Percentiles rank a stretch among this genome's conserved stretches.
Conservation (phyloP, 2,113 vertebrate species). For the Heteronetta atricapilla region DNA sequence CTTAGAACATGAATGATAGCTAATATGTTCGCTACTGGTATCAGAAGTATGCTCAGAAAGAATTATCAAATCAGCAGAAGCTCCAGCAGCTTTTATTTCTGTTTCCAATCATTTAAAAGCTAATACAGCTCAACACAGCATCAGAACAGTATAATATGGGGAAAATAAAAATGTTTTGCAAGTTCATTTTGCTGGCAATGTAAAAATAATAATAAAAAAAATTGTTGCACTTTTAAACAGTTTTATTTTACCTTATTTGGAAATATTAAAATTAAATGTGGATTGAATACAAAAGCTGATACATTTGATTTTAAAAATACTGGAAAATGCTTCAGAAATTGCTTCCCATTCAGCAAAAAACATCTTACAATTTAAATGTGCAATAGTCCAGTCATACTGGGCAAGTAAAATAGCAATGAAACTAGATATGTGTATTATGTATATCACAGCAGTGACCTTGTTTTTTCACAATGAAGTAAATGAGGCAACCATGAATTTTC, state of each 20-base stretch:
- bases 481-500: background rate
- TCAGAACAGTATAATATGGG: background rate
- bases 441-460: background rate
- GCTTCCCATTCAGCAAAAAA: accelerated
- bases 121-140: background rate
- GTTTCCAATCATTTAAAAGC: background rate
- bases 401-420: background rate
- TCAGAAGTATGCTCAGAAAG: background rate
- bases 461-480: background rate
- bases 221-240: background rate
- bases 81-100: background rate
- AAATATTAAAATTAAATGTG: background rate
- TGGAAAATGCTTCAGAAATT: background rate
- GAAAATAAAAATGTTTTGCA: background rate
- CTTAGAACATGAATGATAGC: background rate
- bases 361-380: background rate
- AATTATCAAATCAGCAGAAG: background rate
- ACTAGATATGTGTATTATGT: background rate
- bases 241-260: background rate
- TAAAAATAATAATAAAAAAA: background rate
- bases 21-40: background rate
- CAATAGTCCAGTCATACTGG: background rate
- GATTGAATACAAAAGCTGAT: background rate
- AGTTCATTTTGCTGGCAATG: background rate
- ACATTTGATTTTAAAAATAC: background rate